Evolutionary conservation across 2,888 invertebrate genomes (phyloP), one percentile per base, ranked within the genome.

Genomic region (Zhengitettix transpicula): DNA sequence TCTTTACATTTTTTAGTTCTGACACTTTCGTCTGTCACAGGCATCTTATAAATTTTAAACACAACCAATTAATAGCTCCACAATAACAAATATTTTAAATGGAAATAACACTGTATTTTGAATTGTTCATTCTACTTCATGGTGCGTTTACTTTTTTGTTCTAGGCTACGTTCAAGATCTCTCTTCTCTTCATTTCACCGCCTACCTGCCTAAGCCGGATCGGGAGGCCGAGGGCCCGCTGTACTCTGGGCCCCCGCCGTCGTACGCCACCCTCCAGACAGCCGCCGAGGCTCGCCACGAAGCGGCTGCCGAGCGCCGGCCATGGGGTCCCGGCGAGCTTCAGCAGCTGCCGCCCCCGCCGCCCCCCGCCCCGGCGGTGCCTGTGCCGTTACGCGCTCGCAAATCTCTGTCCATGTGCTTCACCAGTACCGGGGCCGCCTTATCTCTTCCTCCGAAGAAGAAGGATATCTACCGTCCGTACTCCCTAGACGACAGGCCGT

Each of bases 381-480:
- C 66, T 17, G 65, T 66, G 12, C 61, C 67, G n/a, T 61, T 68
- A 60, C 66, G 70, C 70, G 77, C 78, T 72, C 77, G 82, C 71
- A 87, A 88, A 74, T 87, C 88, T 62, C 77, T 85, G 65, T 79
- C 89, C 52, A 87, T 89, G 84, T 89, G 88, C 70, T 89, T 86
- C 72, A 89, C 89, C 58, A 89, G 89, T 73, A 89, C 89, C 15
- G 70, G 70, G 55, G 83, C 87, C n/a, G 81, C 87, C 51, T 76
- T 89, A 40, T 87, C 89, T 61, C 74, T 91, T 69, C 91, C 92
- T 64, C 91, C 91, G 5, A 91, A 91, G 74, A 91, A 91, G 74
- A 90, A 91, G 73, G 91, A 92, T 73, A 89, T 92, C 68, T 92
- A 91, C 73, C 79, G 91, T 64, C 92, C 92, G 1, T 92, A 92